Percentiles rank a stretch among this genome's conserved stretches.
phyloP scores from a whole-genome alignment of 30 jellyfish, hydroid and myxozoan genomes.

The Aurelia sp. region DNA sequence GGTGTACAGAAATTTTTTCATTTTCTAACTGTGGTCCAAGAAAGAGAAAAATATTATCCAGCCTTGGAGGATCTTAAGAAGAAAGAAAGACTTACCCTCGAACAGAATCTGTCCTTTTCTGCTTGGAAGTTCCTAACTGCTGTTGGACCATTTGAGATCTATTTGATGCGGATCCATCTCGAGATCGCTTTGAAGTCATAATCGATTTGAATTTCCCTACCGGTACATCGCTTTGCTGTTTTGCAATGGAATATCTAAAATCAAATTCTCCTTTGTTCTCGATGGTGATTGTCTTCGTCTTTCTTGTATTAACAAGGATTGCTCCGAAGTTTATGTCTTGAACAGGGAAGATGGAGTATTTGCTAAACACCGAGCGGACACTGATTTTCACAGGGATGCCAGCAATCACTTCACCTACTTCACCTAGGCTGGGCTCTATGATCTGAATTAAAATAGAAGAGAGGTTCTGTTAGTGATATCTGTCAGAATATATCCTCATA shows the following conservation, averaged over 20 bases:
- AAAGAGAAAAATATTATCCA: too few relatives aligned
- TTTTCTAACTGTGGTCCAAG: too few relatives aligned
- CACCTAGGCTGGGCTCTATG: constrained; percentile 90
- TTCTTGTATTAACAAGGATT: constrained; percentile 85
- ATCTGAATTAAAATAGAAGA: constrained; percentile 47
- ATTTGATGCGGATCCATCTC: constrained; percentile 91
- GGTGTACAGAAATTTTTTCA: too few relatives aligned
- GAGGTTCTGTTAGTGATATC: too few relatives aligned
- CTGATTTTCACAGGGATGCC: constrained; percentile 94
- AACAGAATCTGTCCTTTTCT: constrained; percentile 84
- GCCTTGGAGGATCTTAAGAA: too few relatives aligned
- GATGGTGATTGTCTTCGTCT: constrained; percentile 83
- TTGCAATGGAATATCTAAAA: constrained; percentile 76
- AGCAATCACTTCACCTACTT: constrained; percentile 94
- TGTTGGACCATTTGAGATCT: constrained; percentile 60
- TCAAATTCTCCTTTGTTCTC: constrained; percentile 97
- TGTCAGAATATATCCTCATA: too few relatives aligned
- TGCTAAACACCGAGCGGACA: constrained; percentile 93
- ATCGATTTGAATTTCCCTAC: constrained; percentile 39
- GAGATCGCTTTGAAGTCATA: constrained; percentile 47
- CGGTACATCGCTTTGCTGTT: constrained; percentile 34
- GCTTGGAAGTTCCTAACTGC: constrained; percentile 59
- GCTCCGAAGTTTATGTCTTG: constrained; percentile 95
- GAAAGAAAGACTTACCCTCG: constrained; percentile 75
- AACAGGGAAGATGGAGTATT: constrained; percentile 90